Evolutionary conservation across 2,888 invertebrate genomes (phyloP).

Genomic region (Hirtodrosophila alboralis): DNA sequence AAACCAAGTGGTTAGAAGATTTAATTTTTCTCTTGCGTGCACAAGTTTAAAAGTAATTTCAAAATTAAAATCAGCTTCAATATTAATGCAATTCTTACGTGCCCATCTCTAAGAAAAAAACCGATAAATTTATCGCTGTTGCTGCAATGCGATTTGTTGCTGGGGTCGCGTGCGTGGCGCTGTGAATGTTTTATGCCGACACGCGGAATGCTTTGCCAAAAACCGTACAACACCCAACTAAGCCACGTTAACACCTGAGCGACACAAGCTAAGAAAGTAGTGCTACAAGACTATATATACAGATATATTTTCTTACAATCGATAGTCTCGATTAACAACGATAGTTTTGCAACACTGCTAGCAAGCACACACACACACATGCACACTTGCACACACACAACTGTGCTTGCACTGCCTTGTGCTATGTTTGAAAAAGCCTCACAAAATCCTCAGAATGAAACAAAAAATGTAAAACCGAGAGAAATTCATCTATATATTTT

Average conservation of each 20-base stretch:
- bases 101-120: slow-evolving; percentile 25
- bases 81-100: too few species aligned
- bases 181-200: slow-evolving; percentile 57
- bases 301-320: too few species aligned
- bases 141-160: slow-evolving; percentile 52
- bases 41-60: too few species aligned
- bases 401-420: slow-evolving; percentile 54
- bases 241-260: slow-evolving; percentile 62
- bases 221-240: slow-evolving; percentile 75
- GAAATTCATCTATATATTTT: slow-evolving; percentile 31
- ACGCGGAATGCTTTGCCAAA: slow-evolving; percentile 77
- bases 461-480: slow-evolving; percentile 6
- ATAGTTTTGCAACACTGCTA: not conserved
- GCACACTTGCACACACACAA: slow-evolving; percentile 48
- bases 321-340: too few species aligned
- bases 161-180: slow-evolving; percentile 45
- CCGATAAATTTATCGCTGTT: slow-evolving; percentile 12
- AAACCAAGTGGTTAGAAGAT: too few species aligned
- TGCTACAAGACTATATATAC: too few species aligned
- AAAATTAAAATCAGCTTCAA: too few species aligned
- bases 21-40: too few species aligned
- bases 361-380: slow-evolving; percentile 12
- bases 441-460: slow-evolving; percentile 12
- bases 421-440: slow-evolving; percentile 39
- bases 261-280: slow-evolving; percentile 23